phyloP scores from a whole-genome alignment of 2,797 vertebrate species.

The Aulostomus chinensis region DNA sequence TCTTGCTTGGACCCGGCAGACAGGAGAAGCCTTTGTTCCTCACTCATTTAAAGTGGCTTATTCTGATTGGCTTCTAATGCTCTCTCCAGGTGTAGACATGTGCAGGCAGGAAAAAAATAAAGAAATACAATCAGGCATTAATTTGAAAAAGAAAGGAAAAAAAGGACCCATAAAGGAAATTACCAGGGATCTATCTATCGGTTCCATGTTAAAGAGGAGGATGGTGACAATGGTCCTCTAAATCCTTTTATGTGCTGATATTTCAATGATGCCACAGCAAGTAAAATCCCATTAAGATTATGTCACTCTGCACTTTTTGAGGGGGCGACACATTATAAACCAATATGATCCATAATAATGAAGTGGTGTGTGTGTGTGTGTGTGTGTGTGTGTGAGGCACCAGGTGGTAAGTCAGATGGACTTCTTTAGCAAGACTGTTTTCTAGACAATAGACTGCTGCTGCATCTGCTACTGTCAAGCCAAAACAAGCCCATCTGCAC shows the following conservation, averaged over 20 bases:
- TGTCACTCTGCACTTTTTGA: conserved; percentile 9
- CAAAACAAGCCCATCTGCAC: conserved; percentile 62
- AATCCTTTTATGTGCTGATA: not conserved
- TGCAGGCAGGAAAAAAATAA: not conserved
- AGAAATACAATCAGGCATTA: not conserved
- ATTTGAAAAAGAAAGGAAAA: not conserved
- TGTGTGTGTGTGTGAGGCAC: conserved; percentile 22
- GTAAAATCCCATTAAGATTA: conserved; percentile 28
- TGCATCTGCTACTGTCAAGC: conserved; percentile 58
- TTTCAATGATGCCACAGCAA: conserved; percentile 16
- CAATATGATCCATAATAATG: conserved; percentile 21
- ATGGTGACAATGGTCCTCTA: not conserved
- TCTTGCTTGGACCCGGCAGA: conserved; percentile 54
- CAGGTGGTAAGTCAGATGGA: conserved; percentile 60
- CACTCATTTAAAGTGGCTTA: conserved; percentile 48
- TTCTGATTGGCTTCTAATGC: conserved; percentile 13
- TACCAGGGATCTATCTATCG: too few species aligned
- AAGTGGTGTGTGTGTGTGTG: conserved; percentile 5
- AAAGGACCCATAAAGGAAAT: not conserved
- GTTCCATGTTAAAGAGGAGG: too few species aligned
- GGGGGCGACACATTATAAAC: conserved; percentile 18
- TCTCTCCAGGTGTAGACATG: not conserved
- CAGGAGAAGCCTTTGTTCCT: conserved; percentile 78
- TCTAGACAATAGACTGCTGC: conserved; percentile 64
- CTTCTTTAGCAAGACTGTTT: conserved; percentile 52